Conservation (phyloP, 2,888 invertebrate genomes). For the Lepidocyrtinus sp. region DNA sequence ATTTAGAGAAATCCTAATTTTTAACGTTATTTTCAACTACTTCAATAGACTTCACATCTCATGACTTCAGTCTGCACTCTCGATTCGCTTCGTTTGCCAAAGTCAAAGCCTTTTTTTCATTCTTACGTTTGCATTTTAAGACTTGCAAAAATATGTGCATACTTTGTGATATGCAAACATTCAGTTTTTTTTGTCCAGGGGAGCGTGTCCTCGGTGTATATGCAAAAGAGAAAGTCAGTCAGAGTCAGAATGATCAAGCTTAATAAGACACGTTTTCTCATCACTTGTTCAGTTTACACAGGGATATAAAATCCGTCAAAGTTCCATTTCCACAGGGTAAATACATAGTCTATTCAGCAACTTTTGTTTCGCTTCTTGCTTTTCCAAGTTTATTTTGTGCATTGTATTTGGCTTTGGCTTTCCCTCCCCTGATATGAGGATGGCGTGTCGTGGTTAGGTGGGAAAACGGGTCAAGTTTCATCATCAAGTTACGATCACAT, state of each 20-base stretch:
- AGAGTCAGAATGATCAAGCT: not conserved
- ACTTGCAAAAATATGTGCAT: not conserved
- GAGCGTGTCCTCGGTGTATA: no score
- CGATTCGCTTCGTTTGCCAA: slow-evolving; percentile 59
- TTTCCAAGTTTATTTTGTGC: slow-evolving; percentile 1
- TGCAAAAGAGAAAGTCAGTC: not conserved
- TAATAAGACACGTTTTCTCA: slow-evolving; percentile 11
- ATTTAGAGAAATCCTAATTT: no score
- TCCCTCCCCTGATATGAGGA: slow-evolving; percentile 18
- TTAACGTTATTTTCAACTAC: no score
- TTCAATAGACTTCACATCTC: no score
- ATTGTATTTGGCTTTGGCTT: not conserved
- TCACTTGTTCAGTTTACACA: not conserved
- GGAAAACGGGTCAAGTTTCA: slow-evolving; percentile 57
- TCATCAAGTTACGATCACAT: slow-evolving; percentile 53
- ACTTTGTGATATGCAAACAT: not conserved
- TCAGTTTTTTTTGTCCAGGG: no score
- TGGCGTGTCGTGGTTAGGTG: not conserved
- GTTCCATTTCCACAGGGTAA: not conserved
- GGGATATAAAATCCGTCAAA: not conserved
- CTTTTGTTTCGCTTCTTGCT: slow-evolving; percentile 4
- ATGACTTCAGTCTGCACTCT: not conserved
- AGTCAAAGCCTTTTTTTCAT: slow-evolving; percentile 40
- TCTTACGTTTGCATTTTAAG: not conserved
- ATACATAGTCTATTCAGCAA: not conserved